Evolutionary conservation across 1,140 invertebrate genomes (phyloP).

Genomic region (Achatina immaculata): DNA sequence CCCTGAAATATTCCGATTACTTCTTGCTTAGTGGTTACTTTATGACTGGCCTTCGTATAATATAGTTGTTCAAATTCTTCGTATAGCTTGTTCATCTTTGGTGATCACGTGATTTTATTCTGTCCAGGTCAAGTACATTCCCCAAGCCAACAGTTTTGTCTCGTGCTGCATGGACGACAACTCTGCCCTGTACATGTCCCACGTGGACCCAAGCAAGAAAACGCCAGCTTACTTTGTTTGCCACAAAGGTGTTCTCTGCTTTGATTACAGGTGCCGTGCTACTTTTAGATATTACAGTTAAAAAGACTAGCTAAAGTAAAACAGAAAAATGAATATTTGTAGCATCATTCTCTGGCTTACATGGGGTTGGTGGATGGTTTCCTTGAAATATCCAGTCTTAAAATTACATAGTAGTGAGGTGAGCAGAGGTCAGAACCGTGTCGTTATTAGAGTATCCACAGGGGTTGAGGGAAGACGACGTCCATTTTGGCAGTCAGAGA

Average conservation of each 20-base stretch:
- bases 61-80: no score
- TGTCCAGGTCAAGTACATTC: slow-evolving; percentile 27
- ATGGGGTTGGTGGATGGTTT: background rate
- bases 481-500: no score
- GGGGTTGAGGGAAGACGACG: no score
- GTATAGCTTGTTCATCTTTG: no score
- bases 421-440: no score
- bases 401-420: no score
- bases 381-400: background rate
- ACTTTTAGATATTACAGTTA: background rate
- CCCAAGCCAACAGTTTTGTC: background rate
- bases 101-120: background rate
- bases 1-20: background rate
- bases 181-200: slow-evolving; percentile 24
- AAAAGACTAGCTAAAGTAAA: background rate
- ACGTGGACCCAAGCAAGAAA: slow-evolving; percentile 3
- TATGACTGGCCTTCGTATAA: no score
- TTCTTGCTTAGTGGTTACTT: background rate
- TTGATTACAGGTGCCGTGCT: slow-evolving; percentile 29
- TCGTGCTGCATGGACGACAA: slow-evolving; percentile 27
- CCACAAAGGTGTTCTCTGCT: slow-evolving; percentile 19
- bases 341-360: background rate
- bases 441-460: no score
- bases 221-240: slow-evolving; percentile 15
- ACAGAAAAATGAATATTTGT: background rate